Conservation (phyloP, 2,888 invertebrate species). For the Drosophila macrospina region DNA sequence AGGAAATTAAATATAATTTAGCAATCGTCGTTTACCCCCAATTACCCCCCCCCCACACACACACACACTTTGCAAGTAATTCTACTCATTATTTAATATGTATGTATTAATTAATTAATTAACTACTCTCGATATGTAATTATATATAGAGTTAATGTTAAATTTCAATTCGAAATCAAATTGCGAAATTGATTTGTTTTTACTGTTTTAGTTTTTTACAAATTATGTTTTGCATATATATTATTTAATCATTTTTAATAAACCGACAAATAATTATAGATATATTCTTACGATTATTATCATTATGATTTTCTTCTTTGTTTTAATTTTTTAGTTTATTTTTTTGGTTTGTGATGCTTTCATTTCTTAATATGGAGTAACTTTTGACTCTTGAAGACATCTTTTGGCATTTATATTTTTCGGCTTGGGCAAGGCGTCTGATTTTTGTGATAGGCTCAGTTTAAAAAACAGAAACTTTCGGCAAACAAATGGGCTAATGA, state of each 20-base stretch:
- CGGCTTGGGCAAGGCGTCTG: constrained; percentile 73
- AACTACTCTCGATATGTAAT: constrained; percentile 18
- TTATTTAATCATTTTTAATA: constrained; percentile 77
- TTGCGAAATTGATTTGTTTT: constrained; percentile 67
- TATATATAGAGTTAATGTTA: constrained; percentile 48
- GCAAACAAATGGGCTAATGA: constrained; percentile 46
- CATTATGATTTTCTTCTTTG: constrained; percentile 21
- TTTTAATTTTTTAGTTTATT: not conserved
- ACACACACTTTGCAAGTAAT: constrained; percentile 49
- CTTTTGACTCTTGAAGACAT: constrained; percentile 28
- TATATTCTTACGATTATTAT: constrained; percentile 14
- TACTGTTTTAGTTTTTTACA: constrained; percentile 65
- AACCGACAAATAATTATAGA: constrained; percentile 59
- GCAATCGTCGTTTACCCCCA: constrained; percentile 17
- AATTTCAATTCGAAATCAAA: constrained; percentile 59
- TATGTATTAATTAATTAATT: constrained; percentile 38
- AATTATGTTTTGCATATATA: constrained; percentile 70
- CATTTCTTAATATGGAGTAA: constrained; percentile 39
- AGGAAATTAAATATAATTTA: constrained; percentile 36
- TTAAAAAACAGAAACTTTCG: constrained; percentile 34
- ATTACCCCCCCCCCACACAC: too few species aligned
- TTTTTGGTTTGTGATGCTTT: not conserved
- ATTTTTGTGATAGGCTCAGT: constrained; percentile 75
- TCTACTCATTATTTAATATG: constrained; percentile 71
- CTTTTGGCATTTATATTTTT: constrained; percentile 58